Evolutionary conservation across 2,888 invertebrate species (phyloP).

Genomic region (Drosophila prolongata): DNA sequence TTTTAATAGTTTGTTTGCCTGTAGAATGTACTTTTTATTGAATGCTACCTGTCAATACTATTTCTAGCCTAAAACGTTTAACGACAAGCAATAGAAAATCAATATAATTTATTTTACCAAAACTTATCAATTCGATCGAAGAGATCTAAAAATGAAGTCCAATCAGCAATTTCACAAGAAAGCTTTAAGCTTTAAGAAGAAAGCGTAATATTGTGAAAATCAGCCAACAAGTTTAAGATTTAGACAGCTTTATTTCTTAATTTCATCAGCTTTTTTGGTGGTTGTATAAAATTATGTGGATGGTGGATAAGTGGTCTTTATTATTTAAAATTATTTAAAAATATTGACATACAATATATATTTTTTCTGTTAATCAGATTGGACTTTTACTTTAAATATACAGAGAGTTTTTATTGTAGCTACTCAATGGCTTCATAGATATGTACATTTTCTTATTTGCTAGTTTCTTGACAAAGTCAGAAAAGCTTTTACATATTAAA

Average conservation of each 20-base stretch:
- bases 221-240: background rate
- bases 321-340: too few relatives aligned
- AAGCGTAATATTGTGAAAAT: constrained; percentile 10
- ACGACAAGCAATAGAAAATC: background rate
- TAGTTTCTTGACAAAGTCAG: too few relatives aligned
- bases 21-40: background rate
- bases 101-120: background rate
- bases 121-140: background rate
- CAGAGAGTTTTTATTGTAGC: too few relatives aligned
- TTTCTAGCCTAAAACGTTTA: background rate
- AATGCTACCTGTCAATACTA: background rate
- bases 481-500: background rate
- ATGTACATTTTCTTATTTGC: too few relatives aligned
- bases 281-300: too few relatives aligned
- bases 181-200: constrained; percentile 2
- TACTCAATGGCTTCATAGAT: too few relatives aligned
- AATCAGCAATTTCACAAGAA: background rate
- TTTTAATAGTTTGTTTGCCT: too few relatives aligned
- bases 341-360: too few relatives aligned
- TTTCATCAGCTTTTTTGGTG: too few relatives aligned
- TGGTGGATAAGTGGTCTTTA: too few relatives aligned
- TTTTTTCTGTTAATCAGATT: too few relatives aligned
- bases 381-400: too few relatives aligned
- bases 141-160: background rate
- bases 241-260: background rate